Evolutionary conservation across 2,797 vertebrate species (phyloP), one percentile per base, ranked within the genome.

Genomic region (Naso thynnoides): DNA sequence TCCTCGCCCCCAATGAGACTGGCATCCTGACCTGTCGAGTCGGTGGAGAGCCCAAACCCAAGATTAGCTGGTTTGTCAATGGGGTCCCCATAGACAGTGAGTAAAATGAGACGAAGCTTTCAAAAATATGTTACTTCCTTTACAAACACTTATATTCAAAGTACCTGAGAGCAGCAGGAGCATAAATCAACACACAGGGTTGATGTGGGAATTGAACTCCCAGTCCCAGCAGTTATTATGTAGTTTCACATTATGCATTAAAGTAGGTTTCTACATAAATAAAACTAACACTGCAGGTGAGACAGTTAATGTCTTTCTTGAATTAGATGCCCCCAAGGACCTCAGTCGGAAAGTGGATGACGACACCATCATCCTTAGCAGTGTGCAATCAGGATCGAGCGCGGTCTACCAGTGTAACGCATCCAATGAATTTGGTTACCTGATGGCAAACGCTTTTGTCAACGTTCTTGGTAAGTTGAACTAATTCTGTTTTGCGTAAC

Each of bases 371-470:
- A 96, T 96, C 68, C 97, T 99, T 76, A 95, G 92, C 70, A 94
- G 91, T 0, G 97, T 98, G 41, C 96, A 96, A 84, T 93, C 96
- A 29, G 95, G 96, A 2, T 96, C 96, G 82, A 99, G 97, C 57
- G 95, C 97, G 0, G 98, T 99, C 27, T 99, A 97, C 86, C 98
- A 99, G 72, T 99, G 98, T 84, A 98, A 99, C 19, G 96, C 96
- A 29, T 98, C 98, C 67, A 99, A 99, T 76, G 95, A 98, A 64
- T 98, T 96, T 48, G 98, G 98, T 73, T 99, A 99, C 86, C 88
- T 98, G 73, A 78, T 99, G 79, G 96, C 96, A 70, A 99, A 99
- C 0, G 96, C 97, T 21, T 99, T 99, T 91, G 96, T 99, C 62
- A 99, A 95, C 64, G 96, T 99, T 71, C 93, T 99, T 8, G 97